Evolutionary conservation across 2,888 invertebrate genomes (phyloP), one percentile per base, ranked within the genome.

Genomic region (Coelinius sp.): DNA sequence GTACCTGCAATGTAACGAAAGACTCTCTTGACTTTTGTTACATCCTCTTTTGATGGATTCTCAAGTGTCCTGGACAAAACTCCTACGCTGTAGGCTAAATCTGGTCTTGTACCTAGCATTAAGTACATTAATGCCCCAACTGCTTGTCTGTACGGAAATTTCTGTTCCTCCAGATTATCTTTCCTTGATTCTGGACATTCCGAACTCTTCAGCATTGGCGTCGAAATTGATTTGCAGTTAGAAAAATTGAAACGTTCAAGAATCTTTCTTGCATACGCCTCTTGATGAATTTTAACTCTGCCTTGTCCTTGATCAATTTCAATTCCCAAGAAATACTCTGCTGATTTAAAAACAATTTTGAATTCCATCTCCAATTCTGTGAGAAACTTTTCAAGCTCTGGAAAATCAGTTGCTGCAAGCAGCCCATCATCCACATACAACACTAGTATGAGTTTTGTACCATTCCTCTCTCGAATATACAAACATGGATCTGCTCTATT

Each of bases 111-210:
- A 6, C 79, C 78, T 20, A 77, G 70, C 78, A 78, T 79, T 8
- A 83, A 44, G 67, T 81, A 83, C 80, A 84, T 81, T n/a, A 84
- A 56, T 5, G 80, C 79, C 22, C 81, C 81, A 73, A 83, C 77
- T 4, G 76, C 79, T 71, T 79, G 44, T 44, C 72, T 8, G 17
- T 76, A n/a, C 56, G 49, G 14, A 49, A 49, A 62, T 8, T 27
- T 17, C 8, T 20, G 24, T 10, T 66, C 52, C 41, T 49, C 67
- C 3, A 41, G n/a, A 20, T 70, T 31, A 35, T 70, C 71, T 69
- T 75, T 69, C 63, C 68, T 65, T 76, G 70, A 6, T 68, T 68
- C 22, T 27, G 31, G 31, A 66, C 53, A 12, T n/a, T 64, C 68
- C 17, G 56, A 56, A 17, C 64, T 53, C 68, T 68, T 65, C 38